Conservation (phyloP, 2,797 vertebrate species). For the Peromyscus eremicus region DNA sequence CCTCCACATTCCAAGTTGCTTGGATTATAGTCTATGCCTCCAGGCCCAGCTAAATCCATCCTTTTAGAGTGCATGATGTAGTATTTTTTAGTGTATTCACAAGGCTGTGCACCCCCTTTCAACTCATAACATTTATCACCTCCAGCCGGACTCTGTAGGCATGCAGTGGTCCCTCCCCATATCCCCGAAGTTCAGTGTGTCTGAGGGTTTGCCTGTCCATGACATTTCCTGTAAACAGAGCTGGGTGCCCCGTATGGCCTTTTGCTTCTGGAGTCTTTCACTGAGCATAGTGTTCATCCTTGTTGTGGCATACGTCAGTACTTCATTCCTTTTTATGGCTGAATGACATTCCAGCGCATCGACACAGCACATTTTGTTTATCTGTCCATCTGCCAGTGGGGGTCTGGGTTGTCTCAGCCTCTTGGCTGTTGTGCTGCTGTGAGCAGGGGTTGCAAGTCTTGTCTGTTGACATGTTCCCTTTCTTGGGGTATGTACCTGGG, state of each 20-base stretch:
- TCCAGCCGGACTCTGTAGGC: rapidly evolving
- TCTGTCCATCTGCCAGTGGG: background rate
- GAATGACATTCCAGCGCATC: no score
- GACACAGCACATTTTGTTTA: background rate
- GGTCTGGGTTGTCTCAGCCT: background rate
- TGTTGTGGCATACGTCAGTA: background rate
- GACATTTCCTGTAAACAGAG: background rate
- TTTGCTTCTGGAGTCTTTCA: background rate
- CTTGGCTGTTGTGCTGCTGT: background rate
- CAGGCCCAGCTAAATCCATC: background rate
- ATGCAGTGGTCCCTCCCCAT: rapidly evolving
- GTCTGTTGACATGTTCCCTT: background rate
- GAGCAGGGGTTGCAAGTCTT: background rate
- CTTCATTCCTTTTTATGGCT: background rate
- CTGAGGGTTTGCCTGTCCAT: rapidly evolving
- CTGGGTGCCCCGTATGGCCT: no score
- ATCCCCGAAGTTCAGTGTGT: rapidly evolving
- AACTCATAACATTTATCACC: background rate
- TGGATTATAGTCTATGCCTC: background rate
- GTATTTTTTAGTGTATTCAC: background rate
- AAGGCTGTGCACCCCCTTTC: background rate
- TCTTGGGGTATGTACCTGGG: background rate
- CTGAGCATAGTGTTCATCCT: rapidly evolving
- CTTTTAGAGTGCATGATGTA: background rate
- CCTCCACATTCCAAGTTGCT: background rate